Conservation (phyloP, 1,140 invertebrate species). For the Lordiphosa mommai region DNA sequence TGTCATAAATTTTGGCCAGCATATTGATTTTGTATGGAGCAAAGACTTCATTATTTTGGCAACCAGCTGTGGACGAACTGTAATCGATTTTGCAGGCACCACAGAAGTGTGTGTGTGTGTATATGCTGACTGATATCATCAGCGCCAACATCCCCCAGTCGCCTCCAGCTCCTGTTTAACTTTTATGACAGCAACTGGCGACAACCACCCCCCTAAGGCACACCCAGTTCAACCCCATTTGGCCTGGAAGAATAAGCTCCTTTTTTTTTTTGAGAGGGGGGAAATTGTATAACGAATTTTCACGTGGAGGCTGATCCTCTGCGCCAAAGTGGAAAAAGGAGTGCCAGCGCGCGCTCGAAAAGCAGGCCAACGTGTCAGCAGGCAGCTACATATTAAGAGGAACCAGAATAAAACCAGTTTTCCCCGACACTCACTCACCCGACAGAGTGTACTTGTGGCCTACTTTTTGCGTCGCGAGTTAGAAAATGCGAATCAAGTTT, state of each 20-base stretch:
- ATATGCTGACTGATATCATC: conserved; percentile 31
- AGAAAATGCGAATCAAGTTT: conserved; percentile 59
- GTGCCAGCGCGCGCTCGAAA: conserved; percentile 26
- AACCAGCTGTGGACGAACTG: neutral
- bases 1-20: conserved; percentile 9
- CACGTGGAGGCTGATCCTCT: conserved; percentile 2
- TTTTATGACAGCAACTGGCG: conserved; percentile 41
- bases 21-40: conserved; percentile 32
- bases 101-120: neutral
- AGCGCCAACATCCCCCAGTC: neutral
- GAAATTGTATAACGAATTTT: conserved; percentile 36
- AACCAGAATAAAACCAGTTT: conserved; percentile 64
- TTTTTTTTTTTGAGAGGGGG: neutral
- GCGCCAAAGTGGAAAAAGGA: conserved; percentile 1
- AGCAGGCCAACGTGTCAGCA: conserved; percentile 70
- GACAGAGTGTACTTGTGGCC: conserved; percentile 44
- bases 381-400: conserved; percentile 31
- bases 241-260: neutral
- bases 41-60: conserved; percentile 23
- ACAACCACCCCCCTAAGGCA: conserved; percentile 9
- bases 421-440: conserved; percentile 23
- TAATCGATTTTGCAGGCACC: conserved; percentile 26
- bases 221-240: conserved; percentile 2
- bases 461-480: conserved; percentile 34
- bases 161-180: conserved; percentile 18